phyloP scores from a whole-genome alignment of 2,113 vertebrate genomes.

The Ophiodon elongatus region DNA sequence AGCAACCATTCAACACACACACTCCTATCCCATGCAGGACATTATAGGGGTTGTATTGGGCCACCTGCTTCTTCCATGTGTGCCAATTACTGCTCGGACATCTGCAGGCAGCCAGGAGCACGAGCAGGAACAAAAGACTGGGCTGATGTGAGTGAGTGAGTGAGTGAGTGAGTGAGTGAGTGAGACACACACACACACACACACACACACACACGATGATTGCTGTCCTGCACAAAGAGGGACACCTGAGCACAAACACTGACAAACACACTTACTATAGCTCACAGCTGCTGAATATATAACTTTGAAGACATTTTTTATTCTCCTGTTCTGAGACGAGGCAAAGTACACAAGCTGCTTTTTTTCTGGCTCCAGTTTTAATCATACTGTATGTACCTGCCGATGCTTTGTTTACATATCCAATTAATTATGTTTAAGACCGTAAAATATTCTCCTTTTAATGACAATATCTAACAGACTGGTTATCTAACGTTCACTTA shows the following conservation, averaged over 20 bases:
- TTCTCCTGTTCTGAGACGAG: background rate
- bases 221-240: slow-evolving; percentile 68
- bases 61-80: slow-evolving; percentile 70
- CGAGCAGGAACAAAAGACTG: slow-evolving; percentile 58
- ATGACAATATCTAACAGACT: background rate
- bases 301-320: background rate
- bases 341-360: background rate
- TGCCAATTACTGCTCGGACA: slow-evolving; percentile 70
- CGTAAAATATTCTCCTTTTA: background rate
- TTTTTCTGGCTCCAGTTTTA: background rate
- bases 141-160: slow-evolving; percentile 59
- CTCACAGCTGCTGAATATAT: slow-evolving; percentile 19
- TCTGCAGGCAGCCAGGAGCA: slow-evolving; percentile 60
- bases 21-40: slow-evolving; percentile 45
- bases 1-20: slow-evolving; percentile 9
- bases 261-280: slow-evolving; percentile 37
- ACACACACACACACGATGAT: slow-evolving; percentile 41
- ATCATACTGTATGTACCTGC: background rate
- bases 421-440: background rate
- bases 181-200: slow-evolving; percentile 31
- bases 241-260: slow-evolving; percentile 33
- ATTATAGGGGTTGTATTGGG: slow-evolving; percentile 39
- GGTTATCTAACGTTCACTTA: background rate
- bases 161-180: too few relatives aligned
- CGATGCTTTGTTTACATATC: background rate